Conservation (phyloP, 2,797 vertebrate genomes). For the Notamacropus eugenii region DNA sequence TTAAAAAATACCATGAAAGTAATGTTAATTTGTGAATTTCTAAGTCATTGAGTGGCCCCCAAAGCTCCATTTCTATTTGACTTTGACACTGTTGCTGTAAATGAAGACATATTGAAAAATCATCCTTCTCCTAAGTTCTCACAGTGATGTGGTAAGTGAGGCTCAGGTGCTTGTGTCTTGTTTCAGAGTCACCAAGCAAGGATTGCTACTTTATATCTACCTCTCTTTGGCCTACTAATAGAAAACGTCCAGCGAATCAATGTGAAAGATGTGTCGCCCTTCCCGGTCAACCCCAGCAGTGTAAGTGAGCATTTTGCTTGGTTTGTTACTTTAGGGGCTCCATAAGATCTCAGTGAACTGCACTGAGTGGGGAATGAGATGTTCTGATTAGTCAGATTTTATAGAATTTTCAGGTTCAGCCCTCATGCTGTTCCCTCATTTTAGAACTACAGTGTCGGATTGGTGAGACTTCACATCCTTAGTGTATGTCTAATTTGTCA, state of each 20-base stretch:
- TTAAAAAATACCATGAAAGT: background rate
- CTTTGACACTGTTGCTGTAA: background rate
- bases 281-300: conserved; percentile 87
- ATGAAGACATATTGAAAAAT: background rate
- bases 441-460: background rate
- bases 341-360: background rate
- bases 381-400: background rate
- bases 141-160: background rate
- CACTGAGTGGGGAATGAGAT: background rate
- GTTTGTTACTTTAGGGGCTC: background rate
- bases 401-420: background rate
- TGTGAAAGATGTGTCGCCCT: conserved; percentile 90
- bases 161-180: background rate
- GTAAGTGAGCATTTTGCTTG: conserved; percentile 83
- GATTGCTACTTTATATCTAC: conserved; percentile 96
- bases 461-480: background rate
- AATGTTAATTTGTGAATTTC: background rate
- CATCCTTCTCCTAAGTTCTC: background rate
- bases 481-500: background rate
- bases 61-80: background rate
- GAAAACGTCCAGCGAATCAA: conserved; percentile 95
- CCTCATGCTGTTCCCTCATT: background rate
- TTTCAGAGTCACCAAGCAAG: conserved; percentile 95
- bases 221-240: conserved; percentile 95
- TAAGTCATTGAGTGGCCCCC: background rate